Base-by-base conservation (phyloP, 2,888 invertebrate genomes). In the Netelia fuscicornis region DNA sequence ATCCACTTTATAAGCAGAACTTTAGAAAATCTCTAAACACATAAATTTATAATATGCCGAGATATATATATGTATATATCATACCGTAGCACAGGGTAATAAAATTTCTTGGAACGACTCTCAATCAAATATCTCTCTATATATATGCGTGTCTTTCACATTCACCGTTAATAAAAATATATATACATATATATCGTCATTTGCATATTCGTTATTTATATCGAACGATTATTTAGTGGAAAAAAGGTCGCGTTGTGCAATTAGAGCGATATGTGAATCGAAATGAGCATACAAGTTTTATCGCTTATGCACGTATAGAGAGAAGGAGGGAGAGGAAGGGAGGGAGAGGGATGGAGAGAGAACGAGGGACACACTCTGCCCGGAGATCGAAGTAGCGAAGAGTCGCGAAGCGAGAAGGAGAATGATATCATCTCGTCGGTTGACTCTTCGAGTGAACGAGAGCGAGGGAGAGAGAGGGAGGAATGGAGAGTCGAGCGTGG, bases 201-300 rank as follows among this genome's bases (percentile, higher is more conserved):
- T 62, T 62, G 62, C 62, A 62, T 62, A 62, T 62, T 62, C 52
- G 42, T 71, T 54, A 54, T 52, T 44, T 64, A 9, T 25, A 58
- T 20, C 71, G 52, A 65, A 60, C 25, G 52, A 52, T 77, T 67
- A 77, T 77, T 72, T 72, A 20, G 42, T 23, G 17, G 30, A 62
- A 30, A 62, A 58, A 58, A 42, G 58, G 48, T 20, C 20, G 71
- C 54, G 60, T 77, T 77, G 77, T 56, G 77, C 82, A 77, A 82
- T 82, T 82, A 82, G 82, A 77, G 67, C 67, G 20, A 60, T 58
- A 72, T 77, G 17, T 44, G 71, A 67, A 82, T 82, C 58, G 71
- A 82, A 82, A 76, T 64, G 71, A 72, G 58, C 42, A 44, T 23
- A 58, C 65, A 52, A 65, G 64, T 13, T 58, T 72, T 77, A 64